These are phyloP conservation scores for Catotricha subobsoleta DNA, from an alignment of 2,888 invertebrate genomes.

Conservation along the genomic window DNA sequence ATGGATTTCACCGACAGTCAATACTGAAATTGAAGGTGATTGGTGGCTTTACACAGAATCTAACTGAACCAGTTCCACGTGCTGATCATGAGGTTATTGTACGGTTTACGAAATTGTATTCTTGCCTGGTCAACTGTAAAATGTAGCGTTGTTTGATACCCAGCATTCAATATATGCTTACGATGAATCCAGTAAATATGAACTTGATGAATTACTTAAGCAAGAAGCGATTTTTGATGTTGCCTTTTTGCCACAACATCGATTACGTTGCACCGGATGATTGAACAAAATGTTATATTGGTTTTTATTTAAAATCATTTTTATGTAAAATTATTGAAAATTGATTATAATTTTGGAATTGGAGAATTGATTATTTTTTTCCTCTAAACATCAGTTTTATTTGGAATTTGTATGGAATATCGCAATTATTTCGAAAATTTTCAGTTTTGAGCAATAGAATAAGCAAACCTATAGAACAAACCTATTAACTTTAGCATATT, in stretches of 20 bases:
- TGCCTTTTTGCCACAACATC: slow-evolving; percentile 58
- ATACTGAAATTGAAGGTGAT: slow-evolving; percentile 41
- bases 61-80: slow-evolving; percentile 48
- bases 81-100: slow-evolving; percentile 72
- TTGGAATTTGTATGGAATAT: too few species aligned
- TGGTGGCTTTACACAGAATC: slow-evolving; percentile 61
- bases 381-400: too few species aligned
- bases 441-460: too few species aligned
- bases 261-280: slow-evolving; percentile 35
- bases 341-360: too few species aligned
- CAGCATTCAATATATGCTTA: slow-evolving; percentile 77
- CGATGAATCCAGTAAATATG: slow-evolving; percentile 72
- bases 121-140: slow-evolving; percentile 66
- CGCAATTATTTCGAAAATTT: too few species aligned
- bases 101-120: slow-evolving; percentile 76
- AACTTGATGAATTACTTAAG: slow-evolving; percentile 56
- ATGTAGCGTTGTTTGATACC: slow-evolving; percentile 87
- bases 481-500: too few species aligned
- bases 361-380: too few species aligned
- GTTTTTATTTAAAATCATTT: too few species aligned
- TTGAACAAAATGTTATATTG: slow-evolving; percentile 8
- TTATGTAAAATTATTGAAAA: too few species aligned
- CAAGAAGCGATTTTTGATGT: slow-evolving; percentile 76
- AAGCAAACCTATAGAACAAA: too few species aligned
- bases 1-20: slow-evolving; percentile 66